Evolutionary conservation across 2,888 invertebrate species (phyloP), one percentile per base, ranked within the genome.

Genomic region (Brachypalpus laphriformis): DNA sequence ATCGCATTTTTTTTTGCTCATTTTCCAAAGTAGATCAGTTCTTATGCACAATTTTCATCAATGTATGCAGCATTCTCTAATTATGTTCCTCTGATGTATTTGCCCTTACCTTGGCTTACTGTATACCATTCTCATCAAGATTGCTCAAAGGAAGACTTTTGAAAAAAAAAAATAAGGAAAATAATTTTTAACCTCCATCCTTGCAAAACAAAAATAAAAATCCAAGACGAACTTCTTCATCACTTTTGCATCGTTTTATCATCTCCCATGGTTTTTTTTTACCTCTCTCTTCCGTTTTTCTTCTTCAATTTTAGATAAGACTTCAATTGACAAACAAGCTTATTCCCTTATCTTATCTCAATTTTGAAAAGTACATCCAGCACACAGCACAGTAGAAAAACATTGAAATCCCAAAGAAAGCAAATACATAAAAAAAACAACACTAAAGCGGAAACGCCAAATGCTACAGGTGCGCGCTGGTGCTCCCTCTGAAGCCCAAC

Each of bases 271-370:
- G 16, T n/a, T 56, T 57, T 47, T 66, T 8, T 59, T 22, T 45
- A 28, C 22, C 31, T 28, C 18, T 14, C 9, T 54, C 6, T 40
- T 63, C 2, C 47, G 25, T 14, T 68, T 25, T 40, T 68, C 78
- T 63, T 47, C 68, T 72, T 74, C 56, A 70, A 74, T 75, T 80
- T 75, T 42, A 80, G 81, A 76, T 81, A 85, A 71, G 71, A 81
- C 81, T 81, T 76, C 75, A 85, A 81, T 81, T 81, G 85, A 81
- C 85, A 85, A 85, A 85, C 85, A 85, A 85, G 85, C 75, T 85
- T 76, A 85, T 81, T 85, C 71, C 85, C 75, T 81, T 80, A 70
- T 83, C 72, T 78, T 78, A 63, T 70, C 74, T 68, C 74, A 80
- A 85, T 51, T n/a, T 85, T 81, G 57, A 75, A 54, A 28, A 74